Conservation (phyloP, 92 coral and sea anemone genomes). For the Zoanthus gigantus region DNA sequence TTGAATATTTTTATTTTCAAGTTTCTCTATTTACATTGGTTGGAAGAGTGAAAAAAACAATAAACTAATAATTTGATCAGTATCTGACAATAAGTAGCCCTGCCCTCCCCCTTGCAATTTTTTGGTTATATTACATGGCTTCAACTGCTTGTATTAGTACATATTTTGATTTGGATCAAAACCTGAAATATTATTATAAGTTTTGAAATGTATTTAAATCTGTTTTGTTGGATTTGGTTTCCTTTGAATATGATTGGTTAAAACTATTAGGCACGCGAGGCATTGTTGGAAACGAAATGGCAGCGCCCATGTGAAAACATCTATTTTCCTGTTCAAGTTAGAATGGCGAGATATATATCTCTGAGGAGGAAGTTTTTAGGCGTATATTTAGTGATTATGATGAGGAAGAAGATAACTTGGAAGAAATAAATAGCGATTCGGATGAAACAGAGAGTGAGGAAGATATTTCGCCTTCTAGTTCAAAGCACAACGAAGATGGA, state of each 20-base stretch:
- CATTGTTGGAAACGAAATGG: neutral
- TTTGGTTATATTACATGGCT: neutral
- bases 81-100: neutral
- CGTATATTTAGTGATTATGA: neutral
- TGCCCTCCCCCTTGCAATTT: neutral
- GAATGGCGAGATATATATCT: neutral
- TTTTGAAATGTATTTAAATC: neutral
- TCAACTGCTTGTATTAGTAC: neutral
- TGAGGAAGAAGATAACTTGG: constrained; percentile 3
- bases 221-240: too few relatives aligned
- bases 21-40: neutral
- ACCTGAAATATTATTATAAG: neutral
- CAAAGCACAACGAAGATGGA: neutral
- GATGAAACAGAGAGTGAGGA: constrained; percentile 1
- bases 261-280: neutral
- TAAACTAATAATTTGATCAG: neutral
- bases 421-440: neutral
- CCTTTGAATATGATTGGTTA: neutral
- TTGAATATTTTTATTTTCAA: neutral
- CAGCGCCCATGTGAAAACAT: neutral
- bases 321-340: neutral
- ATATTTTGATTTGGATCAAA: neutral
- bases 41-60: neutral
- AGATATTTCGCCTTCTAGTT: neutral
- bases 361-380: neutral